Evolutionary conservation across 2,113 vertebrate genomes (phyloP), one percentile per base, ranked within the genome.

Genomic region (Hydropotes inermis): DNA sequence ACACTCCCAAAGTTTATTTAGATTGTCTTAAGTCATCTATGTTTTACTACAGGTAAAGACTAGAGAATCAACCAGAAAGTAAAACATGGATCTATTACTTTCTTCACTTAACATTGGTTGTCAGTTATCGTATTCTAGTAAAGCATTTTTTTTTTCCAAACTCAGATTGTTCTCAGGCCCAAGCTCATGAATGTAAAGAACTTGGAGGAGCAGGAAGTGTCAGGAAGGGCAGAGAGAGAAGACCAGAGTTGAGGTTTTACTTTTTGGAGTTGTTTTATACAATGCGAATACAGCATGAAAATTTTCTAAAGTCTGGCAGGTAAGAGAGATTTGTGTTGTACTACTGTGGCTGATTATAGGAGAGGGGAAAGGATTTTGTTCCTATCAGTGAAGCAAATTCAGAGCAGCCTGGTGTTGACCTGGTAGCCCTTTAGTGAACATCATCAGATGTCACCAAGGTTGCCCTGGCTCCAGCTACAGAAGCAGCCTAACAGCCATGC

Each of bases 401-500:
- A 43, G 16, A 84, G 30, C 5, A 87, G 30, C 11, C 21, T 33
- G 0, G 7, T 64, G 8, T 76, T n/a, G 9, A 2, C n/a, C n/a
- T 30, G 8, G n/a, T 2, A 3, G 19, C 6, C 5, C 14, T 43
- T 89, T 7, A 33, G 50, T 23, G 27, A 36, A 16, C 2, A 16
- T 23, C 2, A 2, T 61, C 54, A 54, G 60, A 7, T 45, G 23
- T 30, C 33, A 16, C 30, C 3, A 15, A 6, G 4, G 0, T 12
- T 13, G 28, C 25, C 1, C 45, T 36, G 47, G 36, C 3, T n/a
- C 17, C 64, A 57, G 54, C 13, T 4, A 4, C 5, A 3, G 2
- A 1, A 7, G 28, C 33, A 25, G 30, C 54, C 16, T 4, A n/a
- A 47, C 17, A 7, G 50, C 43, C 3, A 1, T 2, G 0, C 1